Percentiles rank a stretch among this genome's conserved stretches.
phyloP scores from a whole-genome alignment of 2,797 vertebrate genomes.

The Sebastes itinus region DNA sequence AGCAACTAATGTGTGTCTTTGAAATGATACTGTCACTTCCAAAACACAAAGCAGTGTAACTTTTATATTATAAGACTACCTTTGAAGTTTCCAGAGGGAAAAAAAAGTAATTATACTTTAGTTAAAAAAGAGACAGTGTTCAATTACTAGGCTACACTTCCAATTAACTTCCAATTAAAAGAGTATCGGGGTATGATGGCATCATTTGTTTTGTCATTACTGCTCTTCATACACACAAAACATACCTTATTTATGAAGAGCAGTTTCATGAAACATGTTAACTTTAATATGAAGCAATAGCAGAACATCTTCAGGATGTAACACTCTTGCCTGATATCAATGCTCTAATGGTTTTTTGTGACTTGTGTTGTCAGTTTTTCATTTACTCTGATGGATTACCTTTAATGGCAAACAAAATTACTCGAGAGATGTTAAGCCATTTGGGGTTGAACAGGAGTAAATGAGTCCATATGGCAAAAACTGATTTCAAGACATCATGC shows the following conservation, averaged over 20 bases:
- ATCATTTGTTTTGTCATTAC: neutral
- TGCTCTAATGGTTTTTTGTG: neutral
- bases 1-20: too few relatives aligned
- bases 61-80: too few relatives aligned
- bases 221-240: neutral
- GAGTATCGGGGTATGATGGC: too few relatives aligned
- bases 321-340: neutral
- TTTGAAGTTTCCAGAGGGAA: too few relatives aligned
- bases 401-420: neutral
- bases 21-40: too few relatives aligned
- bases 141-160: too few relatives aligned
- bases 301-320: neutral
- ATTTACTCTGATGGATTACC: slow-evolving; percentile 2
- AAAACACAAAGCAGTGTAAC: too few relatives aligned
- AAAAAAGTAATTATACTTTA: too few relatives aligned
- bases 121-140: too few relatives aligned
- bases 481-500: neutral
- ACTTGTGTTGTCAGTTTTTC: neutral
- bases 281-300: neutral
- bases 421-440: neutral
- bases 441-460: neutral
- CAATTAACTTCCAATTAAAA: too few relatives aligned
- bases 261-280: neutral
- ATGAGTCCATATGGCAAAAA: neutral
- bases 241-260: neutral